Evolutionary conservation across 2,888 invertebrate genomes (phyloP).

Genomic region (Diarsia brunnea): DNA sequence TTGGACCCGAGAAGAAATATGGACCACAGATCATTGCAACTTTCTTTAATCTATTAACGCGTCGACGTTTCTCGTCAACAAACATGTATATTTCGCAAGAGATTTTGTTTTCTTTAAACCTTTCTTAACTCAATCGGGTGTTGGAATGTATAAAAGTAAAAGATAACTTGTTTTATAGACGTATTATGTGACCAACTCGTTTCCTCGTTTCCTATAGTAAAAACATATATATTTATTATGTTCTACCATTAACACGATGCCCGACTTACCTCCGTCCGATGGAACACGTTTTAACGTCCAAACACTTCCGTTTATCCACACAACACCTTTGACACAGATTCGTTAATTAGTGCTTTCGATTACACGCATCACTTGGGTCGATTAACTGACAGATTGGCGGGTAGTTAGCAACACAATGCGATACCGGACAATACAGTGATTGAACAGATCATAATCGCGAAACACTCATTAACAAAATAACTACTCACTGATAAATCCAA

Average conservation of each 20-base stretch:
- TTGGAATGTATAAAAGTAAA: constrained; percentile 32
- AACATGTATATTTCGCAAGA: constrained; percentile 19
- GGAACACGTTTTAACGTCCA: constrained; percentile 68
- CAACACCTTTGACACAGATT: constrained; percentile 71
- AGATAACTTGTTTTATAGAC: constrained; percentile 32
- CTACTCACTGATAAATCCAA: constrained; percentile 47
- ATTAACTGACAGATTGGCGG: constrained; percentile 70
- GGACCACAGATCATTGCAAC: neutral
- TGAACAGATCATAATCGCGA: constrained; percentile 68
- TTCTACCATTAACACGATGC: constrained; percentile 55
- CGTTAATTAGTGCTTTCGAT: constrained; percentile 69
- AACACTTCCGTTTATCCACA: constrained; percentile 71
- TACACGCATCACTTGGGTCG: constrained; percentile 66
- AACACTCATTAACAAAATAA: constrained; percentile 48
- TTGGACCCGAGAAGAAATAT: neutral
- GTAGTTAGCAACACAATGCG: constrained; percentile 67
- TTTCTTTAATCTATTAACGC: neutral
- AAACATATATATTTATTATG: constrained; percentile 49
- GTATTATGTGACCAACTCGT: constrained; percentile 49
- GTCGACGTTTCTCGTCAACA: neutral
- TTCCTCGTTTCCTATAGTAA: constrained; percentile 36
- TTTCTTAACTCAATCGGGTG: constrained; percentile 7
- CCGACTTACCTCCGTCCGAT: constrained; percentile 69
- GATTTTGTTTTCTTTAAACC: neutral
- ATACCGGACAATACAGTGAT: constrained; percentile 64